Percentiles rank a stretch among this genome's conserved stretches.
phyloP scores from a whole-genome alignment of 2,113 vertebrate genomes.

The Hystrix cristata region DNA sequence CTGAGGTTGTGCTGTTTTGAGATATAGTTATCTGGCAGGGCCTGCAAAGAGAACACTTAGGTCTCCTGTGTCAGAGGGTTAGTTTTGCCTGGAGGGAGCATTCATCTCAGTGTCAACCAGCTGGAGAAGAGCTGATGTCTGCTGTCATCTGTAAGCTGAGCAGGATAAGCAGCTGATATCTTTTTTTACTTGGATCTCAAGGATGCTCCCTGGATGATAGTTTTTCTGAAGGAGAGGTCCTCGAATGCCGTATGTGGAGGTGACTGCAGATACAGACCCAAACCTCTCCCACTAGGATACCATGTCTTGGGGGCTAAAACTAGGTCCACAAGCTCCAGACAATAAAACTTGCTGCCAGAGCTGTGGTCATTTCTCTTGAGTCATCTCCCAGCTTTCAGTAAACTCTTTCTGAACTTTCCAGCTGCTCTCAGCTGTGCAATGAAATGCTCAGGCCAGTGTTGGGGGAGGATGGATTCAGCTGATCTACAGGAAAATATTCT shows the following conservation, averaged over 20 bases:
- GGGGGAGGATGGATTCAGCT: background rate
- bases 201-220: background rate
- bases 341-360: background rate
- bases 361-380: background rate
- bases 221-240: background rate
- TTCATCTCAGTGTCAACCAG: background rate
- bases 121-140: background rate
- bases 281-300: background rate
- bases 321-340: background rate
- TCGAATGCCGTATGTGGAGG: background rate
- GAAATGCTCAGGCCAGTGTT: background rate
- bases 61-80: background rate
- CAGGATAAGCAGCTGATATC: background rate
- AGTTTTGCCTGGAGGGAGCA: background rate
- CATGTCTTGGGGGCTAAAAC: background rate
- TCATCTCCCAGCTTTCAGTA: background rate
- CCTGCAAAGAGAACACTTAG: background rate
- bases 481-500: background rate
- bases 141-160: background rate
- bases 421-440: slow-evolving; percentile 1
- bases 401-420: background rate
- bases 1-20: background rate
- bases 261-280: background rate
- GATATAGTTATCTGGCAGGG: background rate
- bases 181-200: background rate